Conservation (phyloP, 2,797 vertebrate genomes). For the Benthosema pterotum region DNA sequence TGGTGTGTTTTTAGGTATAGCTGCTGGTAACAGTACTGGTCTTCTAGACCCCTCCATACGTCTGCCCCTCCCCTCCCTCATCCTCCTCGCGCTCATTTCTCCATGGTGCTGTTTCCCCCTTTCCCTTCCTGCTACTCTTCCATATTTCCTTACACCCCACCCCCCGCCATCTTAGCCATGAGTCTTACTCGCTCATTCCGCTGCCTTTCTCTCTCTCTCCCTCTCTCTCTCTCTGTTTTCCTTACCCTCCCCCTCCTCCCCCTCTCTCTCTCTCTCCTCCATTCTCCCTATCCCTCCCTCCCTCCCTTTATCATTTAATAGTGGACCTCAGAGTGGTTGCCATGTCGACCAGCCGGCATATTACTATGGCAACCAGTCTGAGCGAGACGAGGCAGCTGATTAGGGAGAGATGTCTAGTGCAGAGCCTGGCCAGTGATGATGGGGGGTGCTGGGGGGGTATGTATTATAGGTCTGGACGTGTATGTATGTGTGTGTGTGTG, state of each 20-base stretch:
- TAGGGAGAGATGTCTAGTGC: conserved; percentile 87
- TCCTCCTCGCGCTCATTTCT: conserved; percentile 42
- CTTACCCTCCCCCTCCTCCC: conserved; percentile 18
- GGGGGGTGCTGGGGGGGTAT: conserved; percentile 65
- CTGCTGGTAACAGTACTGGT: conserved; percentile 37
- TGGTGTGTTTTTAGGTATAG: conserved; percentile 61
- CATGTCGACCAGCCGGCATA: conserved; percentile 98
- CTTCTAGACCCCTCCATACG: conserved; percentile 32
- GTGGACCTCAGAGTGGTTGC: conserved; percentile 99
- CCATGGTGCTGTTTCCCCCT: conserved; percentile 15
- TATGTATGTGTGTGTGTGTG: conserved; percentile 31
- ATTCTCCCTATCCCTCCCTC: conserved; percentile 68
- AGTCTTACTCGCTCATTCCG: conserved; percentile 58
- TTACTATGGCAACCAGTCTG: conserved; percentile 98
- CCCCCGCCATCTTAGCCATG: conserved; percentile 70
- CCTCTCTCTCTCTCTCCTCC: conserved; percentile 35
- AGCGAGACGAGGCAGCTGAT: conserved; percentile 86
- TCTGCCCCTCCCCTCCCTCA: conserved; percentile 50
- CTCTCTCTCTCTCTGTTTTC: conserved; percentile 43
- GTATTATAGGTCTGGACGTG: conserved; percentile 65
- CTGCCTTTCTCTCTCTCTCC: conserved; percentile 40
- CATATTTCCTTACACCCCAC: conserved; percentile 40
- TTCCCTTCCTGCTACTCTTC: conserved; percentile 27
- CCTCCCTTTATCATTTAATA: conserved; percentile 92
- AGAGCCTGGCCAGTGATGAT: conserved; percentile 82